Base-by-base conservation (phyloP, 2,888 invertebrate species). In the Zygogramma bicolorata region DNA sequence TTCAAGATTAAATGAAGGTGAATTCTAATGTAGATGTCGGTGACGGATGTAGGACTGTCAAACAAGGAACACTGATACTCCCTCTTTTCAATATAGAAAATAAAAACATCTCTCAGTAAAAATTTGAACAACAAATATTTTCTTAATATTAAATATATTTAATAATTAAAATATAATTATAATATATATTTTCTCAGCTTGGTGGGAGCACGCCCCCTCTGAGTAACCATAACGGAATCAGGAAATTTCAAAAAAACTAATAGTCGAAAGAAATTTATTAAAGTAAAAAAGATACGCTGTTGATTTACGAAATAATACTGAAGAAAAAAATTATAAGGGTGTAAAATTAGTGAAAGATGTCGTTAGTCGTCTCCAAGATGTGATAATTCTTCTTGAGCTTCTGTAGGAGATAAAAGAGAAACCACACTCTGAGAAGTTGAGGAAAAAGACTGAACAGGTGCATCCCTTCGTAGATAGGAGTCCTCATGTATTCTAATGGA, bases 1-100 rank as follows among this genome's bases (percentile, higher is more conserved):
- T 68, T 20, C 60, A 68, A 61, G 53, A 68, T 53, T 68, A 68
- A 20, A 68, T 61, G 65, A 53, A 53, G 53, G 31, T 49, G 31
- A 53, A 7, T 46, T 18, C 10, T 6, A 46, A 18, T 46, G 15
- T 20, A 65, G 18, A 20, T 18, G 18, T 53, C 15, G 53, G 31
- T 34, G 27, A 53, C 18, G 53, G 53, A 29, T 53, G 46, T 49
- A 40, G 40, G 40, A 40, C 40, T 40, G 40, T 40, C 10, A 13
- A 40, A 40, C 8, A 40, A 40, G 40, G 40, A 40, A 40, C 40
- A 40, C 40, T 3, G 40, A 40, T 40, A n/a, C 40, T 40, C 13
- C 40, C 10, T 13, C 40, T 3, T 10, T 40, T 40, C 13, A 40
- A 10, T 40, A 10, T 40, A 40, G 3, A 10, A 40, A 13, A 40